These are phyloP conservation scores for Axis porcinus DNA, from an alignment of 2,113 vertebrate species.

Conservation along the genomic window DNA sequence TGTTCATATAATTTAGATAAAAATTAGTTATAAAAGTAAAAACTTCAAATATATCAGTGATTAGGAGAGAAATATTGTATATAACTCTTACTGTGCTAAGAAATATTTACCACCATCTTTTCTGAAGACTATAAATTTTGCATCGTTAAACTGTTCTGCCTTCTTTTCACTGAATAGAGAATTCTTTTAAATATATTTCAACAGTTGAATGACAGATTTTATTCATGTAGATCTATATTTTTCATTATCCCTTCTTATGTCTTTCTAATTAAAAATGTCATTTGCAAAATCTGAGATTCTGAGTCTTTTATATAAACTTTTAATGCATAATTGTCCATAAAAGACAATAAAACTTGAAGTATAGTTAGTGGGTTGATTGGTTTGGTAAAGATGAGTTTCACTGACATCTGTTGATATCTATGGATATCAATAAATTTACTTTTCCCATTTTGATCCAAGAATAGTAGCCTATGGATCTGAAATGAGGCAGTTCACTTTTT, in stretches of 20 bases:
- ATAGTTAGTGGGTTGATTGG: neutral
- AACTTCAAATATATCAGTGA: neutral
- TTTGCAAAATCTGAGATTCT: neutral
- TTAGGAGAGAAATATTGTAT: neutral
- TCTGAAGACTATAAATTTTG: neutral
- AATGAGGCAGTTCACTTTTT: neutral
- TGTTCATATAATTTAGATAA: neutral
- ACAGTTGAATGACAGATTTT: neutral
- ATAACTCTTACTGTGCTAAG: neutral
- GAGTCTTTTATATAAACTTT: neutral
- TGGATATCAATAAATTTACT: neutral
- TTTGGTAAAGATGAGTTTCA: neutral
- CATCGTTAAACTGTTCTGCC: neutral
- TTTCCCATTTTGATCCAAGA: neutral
- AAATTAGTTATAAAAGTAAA: neutral
- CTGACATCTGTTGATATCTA: neutral
- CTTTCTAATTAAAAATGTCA: neutral
- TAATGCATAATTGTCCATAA: neutral
- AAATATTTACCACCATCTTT: neutral
- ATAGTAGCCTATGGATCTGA: neutral
- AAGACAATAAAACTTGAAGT: neutral
- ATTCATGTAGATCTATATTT: neutral
- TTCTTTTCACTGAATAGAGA: neutral
- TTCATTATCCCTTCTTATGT: neutral
- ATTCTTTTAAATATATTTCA: neutral